A percentile compares a stretch with the other conserved stretches of the same genome.
phyloP scores from a whole-genome alignment of 2,888 invertebrate species.

The Horisme vitalbata region DNA sequence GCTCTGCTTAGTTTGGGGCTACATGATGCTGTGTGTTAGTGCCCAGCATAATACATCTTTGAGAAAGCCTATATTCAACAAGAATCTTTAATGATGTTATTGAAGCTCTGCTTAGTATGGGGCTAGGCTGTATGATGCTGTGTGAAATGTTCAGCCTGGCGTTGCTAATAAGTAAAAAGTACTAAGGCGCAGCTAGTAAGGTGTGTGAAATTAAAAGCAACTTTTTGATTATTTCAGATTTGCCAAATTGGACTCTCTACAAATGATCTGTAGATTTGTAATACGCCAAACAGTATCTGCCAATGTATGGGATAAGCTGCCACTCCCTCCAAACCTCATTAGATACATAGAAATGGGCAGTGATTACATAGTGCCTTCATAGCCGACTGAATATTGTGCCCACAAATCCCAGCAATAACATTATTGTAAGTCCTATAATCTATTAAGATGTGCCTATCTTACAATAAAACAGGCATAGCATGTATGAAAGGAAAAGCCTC shows the following conservation, averaged over 20 bases:
- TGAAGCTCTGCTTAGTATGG: too few relatives aligned
- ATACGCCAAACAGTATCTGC: constrained; percentile 87
- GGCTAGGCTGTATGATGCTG: too few relatives aligned
- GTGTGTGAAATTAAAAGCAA: neutral
- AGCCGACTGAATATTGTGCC: constrained; percentile 51
- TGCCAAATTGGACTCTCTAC: constrained; percentile 85
- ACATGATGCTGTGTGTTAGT: too few relatives aligned
- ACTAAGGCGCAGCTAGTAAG: too few relatives aligned
- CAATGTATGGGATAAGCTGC: constrained; percentile 86
- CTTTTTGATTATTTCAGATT: constrained; percentile 77
- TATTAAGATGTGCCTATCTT: constrained; percentile 33
- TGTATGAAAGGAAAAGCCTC: neutral
- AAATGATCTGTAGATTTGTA: constrained; percentile 89
- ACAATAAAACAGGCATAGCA: constrained; percentile 14
- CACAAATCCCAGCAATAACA: constrained; percentile 42
- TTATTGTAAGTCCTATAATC: constrained; percentile 38
- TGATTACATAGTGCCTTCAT: constrained; percentile 76
- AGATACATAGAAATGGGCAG: constrained; percentile 70
- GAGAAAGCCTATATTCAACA: too few relatives aligned
- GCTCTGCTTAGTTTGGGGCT: too few relatives aligned
- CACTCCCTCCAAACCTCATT: constrained; percentile 82
- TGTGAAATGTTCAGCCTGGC: too few relatives aligned
- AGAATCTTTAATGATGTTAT: too few relatives aligned
- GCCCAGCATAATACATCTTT: too few relatives aligned
- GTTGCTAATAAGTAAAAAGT: too few relatives aligned